Evolutionary conservation across 2,888 invertebrate species (phyloP), one percentile per base, ranked within the genome.

Genomic region (Mactromeris polynyma): DNA sequence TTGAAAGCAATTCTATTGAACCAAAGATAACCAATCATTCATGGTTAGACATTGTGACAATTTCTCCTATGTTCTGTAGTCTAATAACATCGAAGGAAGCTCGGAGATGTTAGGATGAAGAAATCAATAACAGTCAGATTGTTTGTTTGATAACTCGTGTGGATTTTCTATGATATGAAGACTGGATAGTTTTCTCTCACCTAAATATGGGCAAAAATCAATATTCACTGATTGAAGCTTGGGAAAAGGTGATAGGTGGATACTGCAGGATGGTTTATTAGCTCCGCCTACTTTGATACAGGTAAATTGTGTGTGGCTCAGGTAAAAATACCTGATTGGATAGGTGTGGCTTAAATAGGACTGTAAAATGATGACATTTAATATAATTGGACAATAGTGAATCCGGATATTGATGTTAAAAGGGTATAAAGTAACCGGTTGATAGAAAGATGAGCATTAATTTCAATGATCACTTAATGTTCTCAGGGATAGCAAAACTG

Each of bases 301-400:
- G 90, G 90, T 90, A 90, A 90, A 81, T 81, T 77, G 33, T 64
- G 54, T 88, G 86, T 86, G 81, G 73, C 69, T 73, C 90, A 90
- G 90, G 90, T 90, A 88, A 19, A 81, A 86, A 21, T 79, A 64
- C 83, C 86, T 85, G 81, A 89, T 92, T 90, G 90, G 89, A 83
- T 88, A 89, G 87, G 88, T 88, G 86, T 21, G 81, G 80, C 38
- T 46, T 58, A 46, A 88, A 89, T 88, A 88, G 88, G 46, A 85
- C 38, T 19, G 33, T 82, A 46, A 69, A 85, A 36, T 54, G 86
- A n/a, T 83, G 84, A 81, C 83, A 73, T 42, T 77, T 77, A 81
- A 83, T 86, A 21, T 86, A 46, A 89, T 89, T 89, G 89, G 89
- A 83, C 51, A 40, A 46, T 21, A 14, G 77, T 69, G 38, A 54